Conservation (phyloP, 30 jellyfish, hydroid and myxozoan species). For the Hydractinia symbiolongicarpus region DNA sequence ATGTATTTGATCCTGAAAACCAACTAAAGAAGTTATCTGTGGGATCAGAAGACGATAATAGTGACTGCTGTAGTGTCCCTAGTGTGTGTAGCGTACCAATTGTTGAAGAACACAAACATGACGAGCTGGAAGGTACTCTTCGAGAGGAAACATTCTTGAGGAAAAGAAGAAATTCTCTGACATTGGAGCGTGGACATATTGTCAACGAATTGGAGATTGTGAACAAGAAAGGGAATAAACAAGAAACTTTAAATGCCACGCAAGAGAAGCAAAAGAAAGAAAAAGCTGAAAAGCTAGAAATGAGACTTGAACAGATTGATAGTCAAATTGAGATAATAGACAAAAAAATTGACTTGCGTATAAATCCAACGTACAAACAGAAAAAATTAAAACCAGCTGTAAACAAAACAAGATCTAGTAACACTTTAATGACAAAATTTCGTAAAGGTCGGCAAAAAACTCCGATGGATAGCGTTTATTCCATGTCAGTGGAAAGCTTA, state of each 20-base stretch:
- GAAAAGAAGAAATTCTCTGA: constrained; percentile 32
- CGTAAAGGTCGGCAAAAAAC: neutral
- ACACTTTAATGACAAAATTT: neutral
- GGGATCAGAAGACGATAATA: constrained; percentile 17
- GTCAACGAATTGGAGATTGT: constrained; percentile 16
- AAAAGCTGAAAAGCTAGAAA: constrained; percentile 17
- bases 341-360: constrained; percentile 1
- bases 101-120: constrained; percentile 7
- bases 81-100: neutral
- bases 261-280: neutral
- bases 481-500: constrained; percentile 23
- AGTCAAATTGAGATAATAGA: constrained; percentile 10
- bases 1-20: neutral
- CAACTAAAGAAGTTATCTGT: neutral
- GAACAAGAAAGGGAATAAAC: constrained; percentile 8
- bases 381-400: neutral
- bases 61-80: constrained; percentile 12
- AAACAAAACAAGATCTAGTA: neutral
- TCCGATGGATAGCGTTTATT: constrained; percentile 4
- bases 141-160: constrained; percentile 34
- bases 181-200: constrained; percentile 33
- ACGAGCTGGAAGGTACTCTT: constrained; percentile 10
- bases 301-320: constrained; percentile 5
- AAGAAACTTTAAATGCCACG: neutral
- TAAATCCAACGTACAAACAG: neutral